Conservation (phyloP, 2,113 vertebrate species). For the Archilochus colubris region DNA sequence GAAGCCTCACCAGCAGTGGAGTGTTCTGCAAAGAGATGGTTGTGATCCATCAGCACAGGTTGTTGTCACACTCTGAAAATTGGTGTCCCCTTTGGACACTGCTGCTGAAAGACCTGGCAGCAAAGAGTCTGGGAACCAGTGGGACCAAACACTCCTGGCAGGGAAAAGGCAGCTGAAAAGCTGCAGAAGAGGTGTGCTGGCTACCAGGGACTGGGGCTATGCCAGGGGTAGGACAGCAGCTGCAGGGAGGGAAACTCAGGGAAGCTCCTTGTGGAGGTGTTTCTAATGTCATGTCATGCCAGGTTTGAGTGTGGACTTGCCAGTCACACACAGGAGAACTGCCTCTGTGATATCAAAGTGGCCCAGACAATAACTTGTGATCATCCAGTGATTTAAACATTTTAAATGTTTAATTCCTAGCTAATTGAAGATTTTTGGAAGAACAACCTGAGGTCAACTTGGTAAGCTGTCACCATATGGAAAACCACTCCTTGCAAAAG, state of each 20-base stretch:
- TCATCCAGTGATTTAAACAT: not conserved
- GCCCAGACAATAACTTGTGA: not conserved
- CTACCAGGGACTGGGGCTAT: not conserved
- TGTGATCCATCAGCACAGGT: not conserved
- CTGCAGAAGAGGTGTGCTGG: not conserved
- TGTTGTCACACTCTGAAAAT: not conserved
- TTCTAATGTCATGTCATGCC: not conserved
- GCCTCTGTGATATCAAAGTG: not conserved
- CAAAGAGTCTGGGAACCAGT: rapidly evolving
- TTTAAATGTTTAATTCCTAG: not conserved
- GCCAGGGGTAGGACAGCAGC: not conserved
- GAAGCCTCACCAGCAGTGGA: not conserved
- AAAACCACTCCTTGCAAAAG: not conserved
- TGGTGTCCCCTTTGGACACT: not conserved
- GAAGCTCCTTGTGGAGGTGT: not conserved
- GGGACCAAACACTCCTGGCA: rapidly evolving
- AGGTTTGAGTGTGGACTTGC: not conserved
- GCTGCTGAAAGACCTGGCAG: not conserved
- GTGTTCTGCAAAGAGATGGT: not conserved
- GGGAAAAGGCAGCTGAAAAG: not conserved
- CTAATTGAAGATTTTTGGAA: not conserved
- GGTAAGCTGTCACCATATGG: not conserved
- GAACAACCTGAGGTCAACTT: not conserved
- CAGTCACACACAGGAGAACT: not conserved
- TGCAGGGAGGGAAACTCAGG: not conserved